phyloP scores from a whole-genome alignment of 2,888 invertebrate species.

The Globia sparganii region DNA sequence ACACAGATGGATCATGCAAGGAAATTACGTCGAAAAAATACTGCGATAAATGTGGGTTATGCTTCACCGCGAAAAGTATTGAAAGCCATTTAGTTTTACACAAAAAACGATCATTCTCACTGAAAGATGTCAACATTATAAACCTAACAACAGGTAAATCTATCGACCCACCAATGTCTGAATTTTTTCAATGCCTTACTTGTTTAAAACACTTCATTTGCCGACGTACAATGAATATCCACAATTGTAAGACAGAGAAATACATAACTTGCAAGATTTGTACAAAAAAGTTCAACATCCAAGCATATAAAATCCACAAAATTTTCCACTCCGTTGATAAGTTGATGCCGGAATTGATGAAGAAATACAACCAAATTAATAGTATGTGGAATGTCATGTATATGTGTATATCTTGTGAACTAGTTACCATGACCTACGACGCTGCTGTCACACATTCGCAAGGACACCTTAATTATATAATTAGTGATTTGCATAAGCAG shows the following conservation, averaged over 20 bases:
- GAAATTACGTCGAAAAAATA: slow-evolving; percentile 1
- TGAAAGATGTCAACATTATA: slow-evolving; percentile 68
- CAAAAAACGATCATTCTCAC: slow-evolving; percentile 29
- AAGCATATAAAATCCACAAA: slow-evolving; percentile 70
- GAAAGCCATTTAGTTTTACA: slow-evolving; percentile 57
- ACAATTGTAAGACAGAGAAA: slow-evolving; percentile 63
- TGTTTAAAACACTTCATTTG: slow-evolving; percentile 71
- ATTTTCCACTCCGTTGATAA: slow-evolving; percentile 42
- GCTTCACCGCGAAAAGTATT: slow-evolving; percentile 35
- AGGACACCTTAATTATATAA: slow-evolving; percentile 69
- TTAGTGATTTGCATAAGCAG: slow-evolving; percentile 55
- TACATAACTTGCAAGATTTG: slow-evolving; percentile 68
- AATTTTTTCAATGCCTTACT: slow-evolving; percentile 63
- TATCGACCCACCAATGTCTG: slow-evolving; percentile 66
- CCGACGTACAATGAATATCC: background rate
- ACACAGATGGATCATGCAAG: slow-evolving; percentile 44
- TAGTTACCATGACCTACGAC: slow-evolving; percentile 75
- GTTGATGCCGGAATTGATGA: slow-evolving; percentile 69
- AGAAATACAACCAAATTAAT: slow-evolving; percentile 74
- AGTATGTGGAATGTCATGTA: slow-evolving; percentile 79
- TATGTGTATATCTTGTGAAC: slow-evolving; percentile 72
- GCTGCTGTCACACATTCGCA: slow-evolving; percentile 78
- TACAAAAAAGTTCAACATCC: slow-evolving; percentile 65
- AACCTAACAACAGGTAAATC: slow-evolving; percentile 53
- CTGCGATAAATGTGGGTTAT: slow-evolving; percentile 74